These are phyloP conservation scores for Papilio helenus DNA, from an alignment of 1,140 invertebrate genomes.

Conservation along the genomic window DNA sequence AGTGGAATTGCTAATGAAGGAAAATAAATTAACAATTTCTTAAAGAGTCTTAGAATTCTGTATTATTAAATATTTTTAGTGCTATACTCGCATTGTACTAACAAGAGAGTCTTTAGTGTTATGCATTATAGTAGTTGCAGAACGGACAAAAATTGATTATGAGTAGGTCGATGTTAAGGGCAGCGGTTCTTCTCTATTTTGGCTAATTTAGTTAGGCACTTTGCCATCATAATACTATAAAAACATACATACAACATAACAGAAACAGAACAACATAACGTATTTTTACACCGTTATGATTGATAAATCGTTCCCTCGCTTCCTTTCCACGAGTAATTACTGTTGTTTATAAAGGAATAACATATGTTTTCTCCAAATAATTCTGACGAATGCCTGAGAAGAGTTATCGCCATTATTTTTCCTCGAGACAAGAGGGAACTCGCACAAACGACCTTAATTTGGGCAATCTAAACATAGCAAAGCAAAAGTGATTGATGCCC, in stretches of 20 bases:
- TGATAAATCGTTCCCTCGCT: background rate
- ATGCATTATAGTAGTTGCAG: too few relatives aligned
- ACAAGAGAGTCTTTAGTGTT: background rate
- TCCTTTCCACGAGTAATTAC: constrained; percentile 11
- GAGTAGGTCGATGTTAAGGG: too few relatives aligned
- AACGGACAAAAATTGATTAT: too few relatives aligned
- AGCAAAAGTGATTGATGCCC: constrained; percentile 56
- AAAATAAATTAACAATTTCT: constrained; percentile 22
- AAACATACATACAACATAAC: too few relatives aligned
- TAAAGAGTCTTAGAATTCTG: constrained; percentile 3
- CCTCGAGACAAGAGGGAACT: constrained; percentile 44
- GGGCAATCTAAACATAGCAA: constrained; percentile 62
- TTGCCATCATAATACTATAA: background rate
- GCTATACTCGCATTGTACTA: background rate
- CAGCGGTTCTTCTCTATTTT: too few relatives aligned
- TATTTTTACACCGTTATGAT: background rate
- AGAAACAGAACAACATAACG: too few relatives aligned
- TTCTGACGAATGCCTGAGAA: constrained; percentile 48
- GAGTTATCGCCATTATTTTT: constrained; percentile 57
- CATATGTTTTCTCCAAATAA: constrained; percentile 43
- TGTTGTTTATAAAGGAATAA: constrained; percentile 24
- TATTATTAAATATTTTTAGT: background rate
- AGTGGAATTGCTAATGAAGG: constrained; percentile 29
- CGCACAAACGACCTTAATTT: constrained; percentile 56
- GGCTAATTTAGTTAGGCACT: too few relatives aligned